A percentile compares a stretch with the other conserved stretches of the same genome.
phyloP scores from a whole-genome alignment of 2,797 vertebrate genomes.

The Xiphophorus birchmanni region DNA sequence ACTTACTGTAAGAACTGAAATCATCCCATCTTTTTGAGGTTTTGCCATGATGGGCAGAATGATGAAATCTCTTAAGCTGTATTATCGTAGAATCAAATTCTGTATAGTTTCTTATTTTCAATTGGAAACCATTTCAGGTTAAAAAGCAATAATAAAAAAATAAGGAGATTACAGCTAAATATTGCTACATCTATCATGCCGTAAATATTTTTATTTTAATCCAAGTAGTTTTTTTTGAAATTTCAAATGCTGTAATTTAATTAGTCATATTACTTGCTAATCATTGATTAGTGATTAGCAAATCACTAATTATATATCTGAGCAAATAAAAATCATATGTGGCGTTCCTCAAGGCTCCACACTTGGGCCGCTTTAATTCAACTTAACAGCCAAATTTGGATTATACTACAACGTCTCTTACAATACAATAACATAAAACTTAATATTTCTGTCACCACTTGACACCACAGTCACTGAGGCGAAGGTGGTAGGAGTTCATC shows the following conservation, averaged over 20 bases:
- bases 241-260: neutral
- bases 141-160: constrained; percentile 1
- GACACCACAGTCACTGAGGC: neutral
- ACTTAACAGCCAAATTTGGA: neutral
- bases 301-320: neutral
- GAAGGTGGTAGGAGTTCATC: too few relatives aligned
- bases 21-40: constrained; percentile 42
- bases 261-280: neutral
- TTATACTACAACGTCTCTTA: neutral
- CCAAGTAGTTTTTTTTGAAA: neutral
- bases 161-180: constrained; percentile 30
- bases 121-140: constrained; percentile 9
- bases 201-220: neutral
- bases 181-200: constrained; percentile 7
- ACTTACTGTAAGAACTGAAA: constrained; percentile 48
- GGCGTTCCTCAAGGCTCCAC: neutral
- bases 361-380: neutral
- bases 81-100: constrained; percentile 50
- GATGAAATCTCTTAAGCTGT: constrained; percentile 61
- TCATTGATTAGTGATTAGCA: neutral
- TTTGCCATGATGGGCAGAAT: constrained; percentile 29
- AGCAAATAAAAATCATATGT: neutral
- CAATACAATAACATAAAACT: neutral
- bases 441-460: neutral
- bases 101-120: constrained; percentile 12